Conservation (phyloP, 2,797 vertebrate genomes). For the Aulostomus chinensis region DNA sequence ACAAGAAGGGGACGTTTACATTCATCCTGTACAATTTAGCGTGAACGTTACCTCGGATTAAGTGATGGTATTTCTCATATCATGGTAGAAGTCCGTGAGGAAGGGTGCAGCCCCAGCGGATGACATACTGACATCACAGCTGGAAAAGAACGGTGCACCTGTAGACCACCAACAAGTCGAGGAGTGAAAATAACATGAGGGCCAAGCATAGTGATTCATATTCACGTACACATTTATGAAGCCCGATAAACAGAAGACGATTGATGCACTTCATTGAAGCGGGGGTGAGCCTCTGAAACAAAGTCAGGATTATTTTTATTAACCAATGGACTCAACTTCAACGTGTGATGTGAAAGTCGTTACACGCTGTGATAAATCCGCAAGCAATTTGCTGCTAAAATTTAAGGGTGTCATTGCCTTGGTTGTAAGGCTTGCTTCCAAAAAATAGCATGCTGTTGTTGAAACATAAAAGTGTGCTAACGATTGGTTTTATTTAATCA, state of each 20-base stretch:
- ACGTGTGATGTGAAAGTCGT: too few relatives aligned
- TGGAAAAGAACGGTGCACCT: constrained; percentile 45
- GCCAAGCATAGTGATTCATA: background rate
- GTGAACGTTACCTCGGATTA: constrained; percentile 1
- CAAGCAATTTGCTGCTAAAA: too few relatives aligned
- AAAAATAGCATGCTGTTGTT: too few relatives aligned
- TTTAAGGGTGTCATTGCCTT: too few relatives aligned
- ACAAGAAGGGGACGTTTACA: background rate
- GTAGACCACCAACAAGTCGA: constrained; percentile 58
- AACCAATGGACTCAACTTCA: too few relatives aligned
- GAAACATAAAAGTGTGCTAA: too few relatives aligned
- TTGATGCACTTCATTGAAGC: too few relatives aligned
- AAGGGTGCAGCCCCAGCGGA: constrained; percentile 33
- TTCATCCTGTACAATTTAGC: background rate
- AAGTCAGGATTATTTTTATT: too few relatives aligned
- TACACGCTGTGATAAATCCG: too few relatives aligned
- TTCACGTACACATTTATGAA: background rate
- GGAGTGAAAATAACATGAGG: constrained; percentile 42
- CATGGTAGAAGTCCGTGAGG: constrained; percentile 9
- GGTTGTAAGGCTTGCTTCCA: too few relatives aligned
- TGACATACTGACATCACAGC: constrained; percentile 21
- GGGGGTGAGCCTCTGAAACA: too few relatives aligned
- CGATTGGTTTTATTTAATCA: too few relatives aligned
- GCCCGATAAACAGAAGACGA: background rate
- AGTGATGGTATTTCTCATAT: constrained; percentile 15